phyloP scores from a whole-genome alignment of 2,888 invertebrate genomes.

The Gymnosoma rotundatum region DNA sequence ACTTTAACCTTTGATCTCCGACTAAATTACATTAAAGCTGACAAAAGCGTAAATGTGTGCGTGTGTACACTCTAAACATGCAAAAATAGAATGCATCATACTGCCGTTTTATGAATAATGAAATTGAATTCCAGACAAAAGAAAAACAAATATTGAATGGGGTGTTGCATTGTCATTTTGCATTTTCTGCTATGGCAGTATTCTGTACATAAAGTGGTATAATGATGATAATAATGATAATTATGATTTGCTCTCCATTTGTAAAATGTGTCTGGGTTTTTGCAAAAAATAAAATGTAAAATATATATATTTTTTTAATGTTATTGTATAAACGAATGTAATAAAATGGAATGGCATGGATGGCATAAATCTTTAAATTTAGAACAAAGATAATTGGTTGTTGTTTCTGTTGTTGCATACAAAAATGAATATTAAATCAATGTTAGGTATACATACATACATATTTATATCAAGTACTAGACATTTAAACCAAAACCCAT shows the following conservation, averaged over 20 bases:
- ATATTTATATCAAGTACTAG: slow-evolving; percentile 37
- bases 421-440: slow-evolving; percentile 48
- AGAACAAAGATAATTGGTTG: slow-evolving; percentile 54
- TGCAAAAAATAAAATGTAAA: slow-evolving; percentile 7
- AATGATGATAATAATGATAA: slow-evolving; percentile 45
- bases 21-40: background rate
- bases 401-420: background rate
- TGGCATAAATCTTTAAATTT: slow-evolving; percentile 50
- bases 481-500: background rate
- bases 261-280: slow-evolving; percentile 20
- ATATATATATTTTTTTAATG: slow-evolving; percentile 13
- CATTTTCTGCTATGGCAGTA: slow-evolving; percentile 14
- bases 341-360: background rate
- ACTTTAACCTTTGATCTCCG: slow-evolving; percentile 8
- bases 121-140: slow-evolving; percentile 27
- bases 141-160: slow-evolving; percentile 22
- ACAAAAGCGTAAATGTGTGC: too few species aligned
- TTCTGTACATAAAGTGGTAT: slow-evolving; percentile 12
- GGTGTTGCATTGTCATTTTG: slow-evolving; percentile 13
- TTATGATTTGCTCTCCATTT: slow-evolving; percentile 39
- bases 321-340: slow-evolving; percentile 21
- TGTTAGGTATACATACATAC: slow-evolving; percentile 27
- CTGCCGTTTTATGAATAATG: background rate
- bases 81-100: background rate
- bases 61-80: background rate